Percentiles rank a stretch among this genome's conserved stretches.
Evolutionary conservation across 2,888 invertebrate species (phyloP).

Genomic region (Drosophila setosimentum): DNA sequence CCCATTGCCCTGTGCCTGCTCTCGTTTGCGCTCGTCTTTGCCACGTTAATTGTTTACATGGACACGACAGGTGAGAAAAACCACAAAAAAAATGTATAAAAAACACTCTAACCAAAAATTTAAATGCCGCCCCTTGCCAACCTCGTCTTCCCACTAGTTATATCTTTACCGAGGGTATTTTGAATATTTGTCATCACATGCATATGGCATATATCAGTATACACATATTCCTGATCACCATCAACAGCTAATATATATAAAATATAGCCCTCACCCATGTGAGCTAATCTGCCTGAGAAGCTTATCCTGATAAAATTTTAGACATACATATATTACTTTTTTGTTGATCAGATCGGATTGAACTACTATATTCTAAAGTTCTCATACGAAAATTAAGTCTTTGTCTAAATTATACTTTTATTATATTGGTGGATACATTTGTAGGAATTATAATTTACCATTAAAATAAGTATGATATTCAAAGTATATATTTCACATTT

Average conservation of each 20-base stretch:
- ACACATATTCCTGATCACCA: background rate
- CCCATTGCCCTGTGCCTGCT: conserved; percentile 91
- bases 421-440: background rate
- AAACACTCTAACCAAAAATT: background rate
- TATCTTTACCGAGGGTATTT: background rate
- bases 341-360: background rate
- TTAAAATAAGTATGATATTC: background rate
- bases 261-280: background rate
- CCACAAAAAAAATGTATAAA: background rate
- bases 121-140: background rate
- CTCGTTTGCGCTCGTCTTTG: conserved; percentile 93
- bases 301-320: background rate
- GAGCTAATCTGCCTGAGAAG: background rate
- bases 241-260: background rate
- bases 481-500: background rate
- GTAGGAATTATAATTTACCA: background rate
- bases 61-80: conserved; percentile 89
- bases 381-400: background rate
- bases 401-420: background rate
- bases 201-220: no score
- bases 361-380: background rate
- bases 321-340: background rate
- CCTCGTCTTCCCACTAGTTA: background rate
- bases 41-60: conserved; percentile 91
- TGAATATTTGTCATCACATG: background rate